A percentile compares a stretch with the other conserved stretches of the same genome.
These are phyloP conservation scores for Triplophysa rosa DNA, from an alignment of 2,113 vertebrate species.

Conservation along the genomic window DNA sequence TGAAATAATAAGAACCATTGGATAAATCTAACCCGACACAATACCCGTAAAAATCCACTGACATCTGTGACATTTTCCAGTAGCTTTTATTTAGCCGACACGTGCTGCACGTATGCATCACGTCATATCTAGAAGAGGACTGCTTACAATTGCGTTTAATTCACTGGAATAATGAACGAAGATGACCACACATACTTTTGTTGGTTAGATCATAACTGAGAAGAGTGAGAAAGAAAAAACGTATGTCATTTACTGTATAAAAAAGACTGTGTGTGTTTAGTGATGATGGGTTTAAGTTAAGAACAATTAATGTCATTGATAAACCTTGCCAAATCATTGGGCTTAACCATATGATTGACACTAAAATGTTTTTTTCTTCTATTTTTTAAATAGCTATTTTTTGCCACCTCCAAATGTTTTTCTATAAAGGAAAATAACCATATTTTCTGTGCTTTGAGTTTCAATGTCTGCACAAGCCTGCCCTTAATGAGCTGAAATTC, in stretches of 20 bases:
- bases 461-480: background rate
- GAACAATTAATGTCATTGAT: background rate
- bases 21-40: slow-evolving; percentile 67
- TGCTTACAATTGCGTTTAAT: background rate
- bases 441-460: background rate
- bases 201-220: slow-evolving; percentile 11
- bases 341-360: background rate
- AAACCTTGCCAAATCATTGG: background rate
- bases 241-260: background rate
- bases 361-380: too few species aligned
- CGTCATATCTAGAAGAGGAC: slow-evolving; percentile 44
- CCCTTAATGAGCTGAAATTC: background rate
- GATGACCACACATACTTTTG: slow-evolving; percentile 1
- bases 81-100: slow-evolving; percentile 59
- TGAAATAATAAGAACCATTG: slow-evolving; percentile 64
- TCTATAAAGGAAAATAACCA: too few species aligned
- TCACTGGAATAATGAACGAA: background rate
- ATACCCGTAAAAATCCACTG: slow-evolving; percentile 67
- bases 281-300: background rate
- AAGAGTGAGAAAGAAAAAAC: background rate
- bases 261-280: background rate
- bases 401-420: too few species aligned
- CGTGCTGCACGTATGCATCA: slow-evolving; percentile 56
- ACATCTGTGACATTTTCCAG: slow-evolving; percentile 77
- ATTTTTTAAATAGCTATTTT: too few species aligned